A percentile compares a stretch with the other conserved stretches of the same genome.
Conservation (phyloP, 2,888 invertebrate species). For the Lasioglossum vierecki region DNA sequence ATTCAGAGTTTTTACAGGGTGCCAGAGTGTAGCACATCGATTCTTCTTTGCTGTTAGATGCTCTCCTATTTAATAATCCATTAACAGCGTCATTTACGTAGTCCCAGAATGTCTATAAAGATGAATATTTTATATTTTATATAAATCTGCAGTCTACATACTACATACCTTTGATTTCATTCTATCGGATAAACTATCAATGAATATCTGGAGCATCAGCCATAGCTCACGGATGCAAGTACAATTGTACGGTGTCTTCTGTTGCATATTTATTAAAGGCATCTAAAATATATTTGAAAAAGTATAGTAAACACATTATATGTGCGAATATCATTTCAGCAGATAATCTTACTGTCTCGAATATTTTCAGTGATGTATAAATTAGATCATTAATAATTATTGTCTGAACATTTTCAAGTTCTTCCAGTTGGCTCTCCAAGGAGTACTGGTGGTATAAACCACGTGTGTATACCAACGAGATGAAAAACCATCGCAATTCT, state of each 20-base stretch:
- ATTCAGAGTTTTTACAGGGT: slow-evolving; percentile 78
- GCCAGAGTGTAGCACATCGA: slow-evolving; percentile 64
- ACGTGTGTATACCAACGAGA: slow-evolving; percentile 77
- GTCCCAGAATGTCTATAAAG: slow-evolving; percentile 84
- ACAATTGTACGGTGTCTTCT: slow-evolving; percentile 86
- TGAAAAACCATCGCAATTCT: slow-evolving; percentile 84
- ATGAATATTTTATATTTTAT: slow-evolving; percentile 16
- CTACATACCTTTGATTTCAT: slow-evolving; percentile 74
- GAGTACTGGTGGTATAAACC: slow-evolving; percentile 65
- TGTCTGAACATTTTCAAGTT: slow-evolving; percentile 72
- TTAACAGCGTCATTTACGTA: slow-evolving; percentile 81
- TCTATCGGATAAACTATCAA: slow-evolving; percentile 79
- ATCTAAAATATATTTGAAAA: slow-evolving; percentile 73
- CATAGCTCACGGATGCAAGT: slow-evolving; percentile 86
- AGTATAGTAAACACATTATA: neutral
- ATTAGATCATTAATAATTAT: slow-evolving; percentile 80
- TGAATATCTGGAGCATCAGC: slow-evolving; percentile 85
- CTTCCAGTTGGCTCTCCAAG: slow-evolving; percentile 68
- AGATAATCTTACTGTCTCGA: slow-evolving; percentile 80
- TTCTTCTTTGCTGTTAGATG: slow-evolving; percentile 37
- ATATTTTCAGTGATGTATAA: slow-evolving; percentile 80
- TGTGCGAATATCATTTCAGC: neutral
- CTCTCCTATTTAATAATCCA: slow-evolving; percentile 71
- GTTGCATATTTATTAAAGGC: slow-evolving; percentile 82
- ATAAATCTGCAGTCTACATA: neutral